Conservation (phyloP, 2,888 invertebrate species). For the Thymelicus sylvestris region DNA sequence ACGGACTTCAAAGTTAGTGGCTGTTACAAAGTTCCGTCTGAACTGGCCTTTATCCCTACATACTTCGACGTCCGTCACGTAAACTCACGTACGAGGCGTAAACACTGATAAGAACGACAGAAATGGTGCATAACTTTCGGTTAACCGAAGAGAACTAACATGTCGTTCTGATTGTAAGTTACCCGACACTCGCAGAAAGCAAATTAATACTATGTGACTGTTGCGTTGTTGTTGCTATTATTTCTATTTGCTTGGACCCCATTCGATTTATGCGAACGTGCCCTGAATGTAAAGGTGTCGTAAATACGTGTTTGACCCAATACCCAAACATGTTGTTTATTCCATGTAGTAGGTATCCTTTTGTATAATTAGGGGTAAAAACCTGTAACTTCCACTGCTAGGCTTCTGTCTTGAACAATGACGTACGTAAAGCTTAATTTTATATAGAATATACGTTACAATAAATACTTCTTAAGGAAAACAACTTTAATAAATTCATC, state of each 20-base stretch:
- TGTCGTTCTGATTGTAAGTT: slow-evolving; percentile 56
- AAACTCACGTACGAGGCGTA: slow-evolving; percentile 66
- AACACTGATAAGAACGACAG: slow-evolving; percentile 70
- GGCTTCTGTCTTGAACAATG: too few relatives aligned
- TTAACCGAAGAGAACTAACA: slow-evolving; percentile 52
- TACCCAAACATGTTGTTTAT: slow-evolving; percentile 8
- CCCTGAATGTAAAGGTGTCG: slow-evolving; percentile 9
- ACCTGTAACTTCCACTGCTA: too few relatives aligned
- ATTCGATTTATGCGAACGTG: slow-evolving; percentile 34
- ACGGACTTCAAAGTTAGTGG: too few relatives aligned
- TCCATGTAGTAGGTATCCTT: background rate
- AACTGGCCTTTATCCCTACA: background rate
- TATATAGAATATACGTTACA: too few relatives aligned
- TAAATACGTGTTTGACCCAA: slow-evolving; percentile 17
- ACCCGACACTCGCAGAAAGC: slow-evolving; percentile 35
- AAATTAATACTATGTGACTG: slow-evolving; percentile 31
- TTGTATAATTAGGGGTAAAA: too few relatives aligned
- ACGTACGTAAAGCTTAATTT: too few relatives aligned
- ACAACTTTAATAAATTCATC: too few relatives aligned
- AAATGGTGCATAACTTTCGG: slow-evolving; percentile 72
- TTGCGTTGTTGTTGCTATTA: slow-evolving; percentile 32
- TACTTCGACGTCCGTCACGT: slow-evolving; percentile 54
- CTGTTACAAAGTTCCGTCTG: too few relatives aligned
- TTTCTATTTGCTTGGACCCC: slow-evolving; percentile 32
- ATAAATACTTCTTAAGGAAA: too few relatives aligned